Evolutionary conservation across 1,140 invertebrate genomes (phyloP), one percentile per base, ranked within the genome.

Genomic region (Hycleus cichorii): DNA sequence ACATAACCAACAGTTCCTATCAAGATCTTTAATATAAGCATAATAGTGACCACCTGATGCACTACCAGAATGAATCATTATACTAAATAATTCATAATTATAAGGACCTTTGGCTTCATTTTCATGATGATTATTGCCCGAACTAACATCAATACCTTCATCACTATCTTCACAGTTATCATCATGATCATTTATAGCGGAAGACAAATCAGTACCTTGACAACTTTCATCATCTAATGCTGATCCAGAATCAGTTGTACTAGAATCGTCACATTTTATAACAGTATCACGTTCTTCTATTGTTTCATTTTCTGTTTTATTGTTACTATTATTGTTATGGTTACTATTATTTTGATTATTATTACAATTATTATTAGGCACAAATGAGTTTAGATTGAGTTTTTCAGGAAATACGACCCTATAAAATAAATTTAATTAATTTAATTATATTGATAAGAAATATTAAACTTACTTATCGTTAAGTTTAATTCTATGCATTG

Each of bases 1-100:
- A 69, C 89, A 89, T 68, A 83, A 85, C 91, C 91, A 93, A 60
- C 85, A 77, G 11, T 81, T 76, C 38, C 80, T 87, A 44, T 80
- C 76, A 47, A 92, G 90, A 69, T 93, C 92, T 80, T 93, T 94
- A 44, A 95, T 93, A 65, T 95, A 95, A 12, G 91, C 92, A 74
- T 93, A 96, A 75, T 96, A 96, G 76, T 96, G 93, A 1, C 93
- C 93, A 27, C 91, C 91, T 45, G 87, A 88, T 0, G 92, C 91
- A 77, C 88, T 92, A 5, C 93, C 93, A 38, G 90, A 91, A 75
- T 96, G 93, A 50, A 95, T 90, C 90, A 95, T 93, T 39, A 95
- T 92, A 8, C 90, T 91, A 71, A 93, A 95, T 10, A 96, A 75
- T 72, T 96, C 90, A 74, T 95, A 96, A 8, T 86, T 73, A 71